Evolutionary conservation across 2,113 vertebrate species (phyloP), one percentile per base, ranked within the genome.

Genomic region (Mormyrus lacerda): DNA sequence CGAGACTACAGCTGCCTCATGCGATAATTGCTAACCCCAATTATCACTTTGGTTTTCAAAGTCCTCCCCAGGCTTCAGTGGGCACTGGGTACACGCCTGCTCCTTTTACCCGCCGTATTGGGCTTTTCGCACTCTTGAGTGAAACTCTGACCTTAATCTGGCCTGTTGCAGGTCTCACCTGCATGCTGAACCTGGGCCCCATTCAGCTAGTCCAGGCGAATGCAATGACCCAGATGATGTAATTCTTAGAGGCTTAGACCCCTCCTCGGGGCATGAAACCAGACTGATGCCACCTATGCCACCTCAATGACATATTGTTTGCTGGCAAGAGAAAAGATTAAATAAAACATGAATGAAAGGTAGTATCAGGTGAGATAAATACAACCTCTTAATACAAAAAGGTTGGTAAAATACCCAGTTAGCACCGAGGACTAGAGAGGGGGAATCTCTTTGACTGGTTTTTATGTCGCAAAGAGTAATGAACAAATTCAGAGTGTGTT

Each of bases 371-470:
- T n/a, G 15, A 84, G 45, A 47, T 24, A 50, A 15, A 86, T 48
- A 31, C n/a, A 27, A 50, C 45, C 13, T n/a, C 48, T 5, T 27
- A 6, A 27, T 13, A n/a, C 27, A 51, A 48, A 86, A 10, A 48
- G 47, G 21, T 51, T 27, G 21, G 24, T 45, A 45, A 83, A 83
- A 45, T 11, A 85, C 21, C 82, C 27, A 35, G 27, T 87, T 87
- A 87, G 85, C 85, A 87, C 85, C 85, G 58, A 87, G 51, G 85
- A 87, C 45, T 85, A 55, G 85, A 50, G 50, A 39, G 13, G 35
- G 85, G 35, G 51, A 39, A 55, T 39, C 10, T 27, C 31, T 35
- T 48, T 53, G 50, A 51, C 48, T 55, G 50, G 31, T 13, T 53
- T 53, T 35, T 35, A 35, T 39, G 48, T 51, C 17, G n/a, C 3